Evolutionary conservation across 2,888 invertebrate species (phyloP), one percentile per base, ranked within the genome.

Genomic region (Drosophila melanosoma): DNA sequence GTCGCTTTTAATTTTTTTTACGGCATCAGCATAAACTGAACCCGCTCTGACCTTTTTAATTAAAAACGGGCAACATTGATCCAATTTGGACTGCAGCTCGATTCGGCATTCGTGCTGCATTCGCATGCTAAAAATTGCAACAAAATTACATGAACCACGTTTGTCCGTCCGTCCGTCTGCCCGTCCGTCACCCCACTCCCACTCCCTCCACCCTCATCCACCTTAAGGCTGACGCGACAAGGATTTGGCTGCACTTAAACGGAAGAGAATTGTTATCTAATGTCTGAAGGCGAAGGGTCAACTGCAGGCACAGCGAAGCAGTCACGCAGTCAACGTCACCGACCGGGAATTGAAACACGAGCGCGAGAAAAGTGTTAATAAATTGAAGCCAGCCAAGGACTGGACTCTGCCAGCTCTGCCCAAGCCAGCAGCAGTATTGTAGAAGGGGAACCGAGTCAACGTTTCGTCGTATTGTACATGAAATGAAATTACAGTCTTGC

Each of bases 281-380:
- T 85, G 88, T 85, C 85, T 85, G 69, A 74, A 74, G 90, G 90
- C 88, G 73, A 85, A 85, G 90, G 85, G 90, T 89, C 85, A 85
- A 77, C 69, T 73, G 66, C 40, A 53, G 69, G 56, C 64, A 53
- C 54, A 83, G 78, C 51, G 62, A 32, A 65, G 42, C 77, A 81
- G 81, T 89, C 90, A 85, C 90, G 88, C 85, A 89, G 88, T 76
- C 84, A 52, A 20, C 59, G 69, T 29, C 61, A 48, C 53, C 42
- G 56, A 48, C 51, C 38, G 61, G 84, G 79, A 73, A 73, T 66
- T 74, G 81, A 58, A 76, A 63, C 69, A 69, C 69, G 48, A 85
- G 79, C 79, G 68, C 70, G 75, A 87, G 76, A 87, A 74, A 89
- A 88, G 90, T 85, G 85, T 89, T 89, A 87, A 89, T 85, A 85